Evolutionary conservation across 2,113 vertebrate genomes (phyloP), one percentile per base, ranked within the genome.

Genomic region (Microcebus tavaratra): DNA sequence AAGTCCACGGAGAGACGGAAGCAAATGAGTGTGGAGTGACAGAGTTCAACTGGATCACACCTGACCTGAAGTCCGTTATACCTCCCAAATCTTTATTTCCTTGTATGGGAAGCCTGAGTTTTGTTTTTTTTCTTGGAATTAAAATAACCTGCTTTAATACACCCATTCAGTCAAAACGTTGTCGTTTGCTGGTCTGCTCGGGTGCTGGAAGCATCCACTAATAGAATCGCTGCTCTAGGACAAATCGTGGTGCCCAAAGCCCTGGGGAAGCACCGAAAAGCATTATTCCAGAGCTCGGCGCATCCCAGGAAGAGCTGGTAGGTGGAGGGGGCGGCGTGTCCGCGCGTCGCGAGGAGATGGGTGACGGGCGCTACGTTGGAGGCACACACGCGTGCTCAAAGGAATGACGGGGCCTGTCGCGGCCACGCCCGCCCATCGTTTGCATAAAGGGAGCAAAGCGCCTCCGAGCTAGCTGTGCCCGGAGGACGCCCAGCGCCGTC

Each of bases 91-190:
- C 73, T 91, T 73, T n/a, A 59, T 21, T 78, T 87, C 36, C 59
- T 50, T 75, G 57, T 90, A 50, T 42, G 57, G 53, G 39, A 90
- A 95, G 48, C 36, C 59, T 73, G 15, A 83, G 27, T 27, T 88
- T 31, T 48, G 25, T 55, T 93, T 93, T 84, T 68, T 91, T 95
- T 87, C 23, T 50, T 85, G 88, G 9, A 79, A 63, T n/a, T 57
- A 59, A 88, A 79, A 53, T 59, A 81, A 88, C 17, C 17, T 75
- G 13, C 3, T 10, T 11, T 4, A 6, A 34, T 17, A 53, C 8
- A 79, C 14, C 13, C 17, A 55, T 23, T 21, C 5, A 48, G 23
- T 31, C 34, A 75, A 42, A 48, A 27, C 31, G 12, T 61, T 63
- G 14, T 61, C 42, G n/a, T 63, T 59, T 34, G 20, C 1, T 29